Base-by-base conservation (phyloP, 2,797 vertebrate genomes). In the Ctenochaetus hawaiiensis region DNA sequence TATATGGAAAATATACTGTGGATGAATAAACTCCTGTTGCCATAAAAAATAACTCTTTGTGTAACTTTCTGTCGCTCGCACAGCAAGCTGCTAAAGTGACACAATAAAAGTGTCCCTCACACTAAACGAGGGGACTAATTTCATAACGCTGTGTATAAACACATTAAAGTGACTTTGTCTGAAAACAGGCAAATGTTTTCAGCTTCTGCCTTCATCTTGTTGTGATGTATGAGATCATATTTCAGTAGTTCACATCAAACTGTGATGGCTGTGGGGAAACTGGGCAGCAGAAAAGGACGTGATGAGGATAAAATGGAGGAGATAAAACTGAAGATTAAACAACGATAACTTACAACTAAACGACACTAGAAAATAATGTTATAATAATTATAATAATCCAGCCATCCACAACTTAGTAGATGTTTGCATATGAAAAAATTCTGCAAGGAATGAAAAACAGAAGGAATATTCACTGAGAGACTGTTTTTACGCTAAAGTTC, bases 11-110 rank as follows among this genome's bases (percentile, higher is more conserved):
- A 59, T 1, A 49, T 47, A 26, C 37, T 67, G 53, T 14, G 56
- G 12, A 71, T 62, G 44, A 78, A 84, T 26, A 26, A 26, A 26
- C 26, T 64, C 60, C 47, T 62, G 45, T 66, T 9, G 30, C 51
- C 44, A 59, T 63, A 49, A 84, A 49, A 84, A 83, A 81, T 53
- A 80, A 79, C 66, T 87, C 63, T 78, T 64, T 75, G 58, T 77
- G 47, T 64, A 73, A 66, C 18, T 53, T 11, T 43, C 23, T 56
- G 64, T 77, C 72, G 10, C 9, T 64, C 58, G 49, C 43, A 4
- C n/a, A 48, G 71, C 75, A 65, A 47, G 58, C 75, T 63, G 68
- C 47, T 43, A 54, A 78, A 51, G 67, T 39, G 22, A 37, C 56
- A 76, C 75, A 63, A 84, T 89, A 48, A 80, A 81, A 78, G 58